Conservation (phyloP, 2,888 invertebrate genomes). For the Acholoe squamosa region DNA sequence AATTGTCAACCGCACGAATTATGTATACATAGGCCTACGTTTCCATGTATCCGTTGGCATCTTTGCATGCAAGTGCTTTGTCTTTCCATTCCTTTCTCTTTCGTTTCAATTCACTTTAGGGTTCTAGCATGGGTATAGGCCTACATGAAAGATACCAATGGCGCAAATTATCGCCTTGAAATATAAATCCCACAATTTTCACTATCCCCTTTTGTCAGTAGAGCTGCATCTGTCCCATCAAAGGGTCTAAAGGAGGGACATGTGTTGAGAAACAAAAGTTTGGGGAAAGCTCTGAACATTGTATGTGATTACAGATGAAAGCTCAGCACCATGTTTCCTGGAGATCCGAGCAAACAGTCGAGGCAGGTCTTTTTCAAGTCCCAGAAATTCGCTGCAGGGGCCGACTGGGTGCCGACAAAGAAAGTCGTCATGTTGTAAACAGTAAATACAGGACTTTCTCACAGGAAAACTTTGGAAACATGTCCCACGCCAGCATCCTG, state of each 20-base stretch:
- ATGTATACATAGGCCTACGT: no score
- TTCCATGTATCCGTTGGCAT: no score
- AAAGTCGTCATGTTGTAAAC: conserved; percentile 29
- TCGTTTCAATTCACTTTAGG: neutral
- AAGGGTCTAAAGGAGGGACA: neutral
- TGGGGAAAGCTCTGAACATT: neutral
- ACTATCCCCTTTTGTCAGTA: neutral
- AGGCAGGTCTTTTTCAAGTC: neutral
- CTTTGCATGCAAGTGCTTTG: neutral
- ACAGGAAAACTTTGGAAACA: conserved; percentile 16
- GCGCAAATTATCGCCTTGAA: no score
- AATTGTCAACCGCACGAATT: no score
- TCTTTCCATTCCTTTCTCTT: neutral
- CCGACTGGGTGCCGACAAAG: neutral
- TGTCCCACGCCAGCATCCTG: conserved; percentile 8
- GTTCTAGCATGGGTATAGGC: neutral
- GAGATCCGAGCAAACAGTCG: neutral
- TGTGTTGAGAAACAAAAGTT: conserved; percentile 11
- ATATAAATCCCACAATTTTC: no score
- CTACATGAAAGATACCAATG: no score
- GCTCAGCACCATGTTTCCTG: conserved; percentile 6
- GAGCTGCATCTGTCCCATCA: neutral
- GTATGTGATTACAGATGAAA: conserved; percentile 27
- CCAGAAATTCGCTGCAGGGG: conserved; percentile 8
- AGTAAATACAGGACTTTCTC: conserved; percentile 41